Evolutionary conservation across 2,797 vertebrate species (phyloP).

Genomic region (Limnodromus scolopaceus): DNA sequence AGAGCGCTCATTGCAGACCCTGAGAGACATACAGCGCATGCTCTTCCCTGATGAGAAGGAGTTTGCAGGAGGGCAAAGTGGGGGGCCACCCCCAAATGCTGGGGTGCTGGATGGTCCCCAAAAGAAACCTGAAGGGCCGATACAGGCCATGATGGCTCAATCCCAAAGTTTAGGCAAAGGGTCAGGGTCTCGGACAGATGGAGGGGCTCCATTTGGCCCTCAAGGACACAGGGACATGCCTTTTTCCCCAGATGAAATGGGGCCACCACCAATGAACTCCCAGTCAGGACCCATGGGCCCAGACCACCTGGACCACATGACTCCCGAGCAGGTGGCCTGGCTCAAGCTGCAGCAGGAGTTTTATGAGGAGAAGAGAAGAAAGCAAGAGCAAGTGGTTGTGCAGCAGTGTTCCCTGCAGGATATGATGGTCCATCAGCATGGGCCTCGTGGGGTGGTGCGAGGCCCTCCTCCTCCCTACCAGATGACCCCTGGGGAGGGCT

Average conservation of each 20-base stretch:
- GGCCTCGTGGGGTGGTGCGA: constrained; percentile 92
- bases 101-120: constrained; percentile 82
- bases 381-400: constrained; percentile 92
- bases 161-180: constrained; percentile 96
- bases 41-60: constrained; percentile 96
- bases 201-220: constrained; percentile 91
- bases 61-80: constrained; percentile 80
- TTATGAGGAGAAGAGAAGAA: constrained; percentile 97
- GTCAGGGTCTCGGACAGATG: constrained; percentile 91
- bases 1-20: constrained; percentile 85
- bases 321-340: constrained; percentile 98
- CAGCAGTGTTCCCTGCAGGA: constrained; percentile 96
- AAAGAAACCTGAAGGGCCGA: constrained; percentile 90
- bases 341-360: constrained; percentile 98
- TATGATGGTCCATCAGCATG: constrained; percentile 97
- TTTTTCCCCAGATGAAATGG: constrained; percentile 96
- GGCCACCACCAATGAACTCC: constrained; percentile 87
- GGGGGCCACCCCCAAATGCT: constrained; percentile 73
- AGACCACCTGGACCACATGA: constrained; percentile 96
- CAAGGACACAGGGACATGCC: constrained; percentile 94
- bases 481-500: constrained; percentile 93
- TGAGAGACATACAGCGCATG: constrained; percentile 98
- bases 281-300: constrained; percentile 82
- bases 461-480: constrained; percentile 97
- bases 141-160: constrained; percentile 99